Evolutionary conservation across 2,797 vertebrate genomes (phyloP).

Genomic region (Chelon auratus): DNA sequence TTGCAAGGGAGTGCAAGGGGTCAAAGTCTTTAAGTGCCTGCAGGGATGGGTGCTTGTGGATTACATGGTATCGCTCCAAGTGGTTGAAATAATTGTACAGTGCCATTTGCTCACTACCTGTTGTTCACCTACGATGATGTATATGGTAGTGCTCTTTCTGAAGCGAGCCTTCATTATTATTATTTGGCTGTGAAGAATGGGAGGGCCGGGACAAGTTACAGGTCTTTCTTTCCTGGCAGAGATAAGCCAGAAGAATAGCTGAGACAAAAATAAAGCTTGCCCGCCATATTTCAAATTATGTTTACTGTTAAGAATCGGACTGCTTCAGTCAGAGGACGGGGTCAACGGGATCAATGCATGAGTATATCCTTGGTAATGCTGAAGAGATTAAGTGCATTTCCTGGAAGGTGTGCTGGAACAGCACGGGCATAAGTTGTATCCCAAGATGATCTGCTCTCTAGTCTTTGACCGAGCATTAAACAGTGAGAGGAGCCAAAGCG

Average conservation of each 20-base stretch:
- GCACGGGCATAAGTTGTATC: conserved; percentile 57
- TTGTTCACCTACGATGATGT: conserved; percentile 62
- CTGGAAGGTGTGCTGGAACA: conserved; percentile 67
- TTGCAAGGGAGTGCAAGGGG: conserved; percentile 82
- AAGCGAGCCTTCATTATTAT: conserved; percentile 25
- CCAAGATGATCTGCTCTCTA: conserved; percentile 62
- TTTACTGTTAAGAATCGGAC: neutral
- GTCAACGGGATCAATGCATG: conserved; percentile 33
- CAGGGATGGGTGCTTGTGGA: conserved; percentile 80
- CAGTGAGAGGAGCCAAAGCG: conserved; percentile 52
- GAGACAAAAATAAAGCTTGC: neutral
- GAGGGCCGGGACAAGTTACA: conserved; percentile 7
- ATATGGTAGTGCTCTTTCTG: conserved; percentile 42
- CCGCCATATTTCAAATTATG: neutral
- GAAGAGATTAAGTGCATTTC: conserved; percentile 71
- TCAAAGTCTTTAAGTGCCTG: conserved; percentile 88
- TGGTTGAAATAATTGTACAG: conserved; percentile 74
- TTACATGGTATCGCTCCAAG: conserved; percentile 75
- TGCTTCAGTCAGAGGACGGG: conserved; percentile 8
- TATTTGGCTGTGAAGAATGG: conserved; percentile 10
- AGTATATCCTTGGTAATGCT: conserved; percentile 55
- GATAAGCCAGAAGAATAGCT: neutral
- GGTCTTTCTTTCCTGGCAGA: neutral
- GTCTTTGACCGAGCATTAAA: conserved; percentile 59
- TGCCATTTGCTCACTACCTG: conserved; percentile 57